Percentiles rank a stretch among this genome's conserved stretches.
Conservation (phyloP, 2,888 invertebrate species). For the Oxycera nigricornis region DNA sequence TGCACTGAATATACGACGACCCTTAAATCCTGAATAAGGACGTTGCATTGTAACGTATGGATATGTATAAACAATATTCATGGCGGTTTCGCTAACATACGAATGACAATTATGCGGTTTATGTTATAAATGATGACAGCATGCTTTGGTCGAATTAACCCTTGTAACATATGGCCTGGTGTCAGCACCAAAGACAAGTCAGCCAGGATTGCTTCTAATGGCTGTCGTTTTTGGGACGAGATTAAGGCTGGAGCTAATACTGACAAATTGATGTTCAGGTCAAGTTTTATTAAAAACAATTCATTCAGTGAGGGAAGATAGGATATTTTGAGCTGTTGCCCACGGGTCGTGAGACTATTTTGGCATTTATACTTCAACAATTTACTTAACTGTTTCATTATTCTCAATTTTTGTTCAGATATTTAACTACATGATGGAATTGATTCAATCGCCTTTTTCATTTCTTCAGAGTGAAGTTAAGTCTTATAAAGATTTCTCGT, state of each 20-base stretch:
- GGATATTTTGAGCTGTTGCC: too few species aligned
- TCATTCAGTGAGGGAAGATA: too few species aligned
- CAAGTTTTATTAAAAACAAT: too few species aligned
- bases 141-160: conserved; percentile 43
- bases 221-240: neutral
- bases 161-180: conserved; percentile 44
- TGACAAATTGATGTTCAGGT: neutral
- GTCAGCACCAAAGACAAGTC: conserved; percentile 44
- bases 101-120: conserved; percentile 44
- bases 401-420: too few species aligned
- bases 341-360: too few species aligned
- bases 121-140: conserved; percentile 45
- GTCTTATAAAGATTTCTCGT: too few species aligned
- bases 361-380: too few species aligned
- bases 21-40: conserved; percentile 1
- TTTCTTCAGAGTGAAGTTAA: too few species aligned
- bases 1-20: conserved; percentile 7
- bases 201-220: conserved; percentile 43
- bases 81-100: conserved; percentile 24
- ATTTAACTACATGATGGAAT: too few species aligned
- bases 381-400: too few species aligned
- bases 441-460: too few species aligned
- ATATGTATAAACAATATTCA: conserved; percentile 17
- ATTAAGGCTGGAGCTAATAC: neutral
- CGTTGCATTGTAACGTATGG: neutral